Conservation (phyloP, 2,888 invertebrate genomes). For the Euplexia lucipara region DNA sequence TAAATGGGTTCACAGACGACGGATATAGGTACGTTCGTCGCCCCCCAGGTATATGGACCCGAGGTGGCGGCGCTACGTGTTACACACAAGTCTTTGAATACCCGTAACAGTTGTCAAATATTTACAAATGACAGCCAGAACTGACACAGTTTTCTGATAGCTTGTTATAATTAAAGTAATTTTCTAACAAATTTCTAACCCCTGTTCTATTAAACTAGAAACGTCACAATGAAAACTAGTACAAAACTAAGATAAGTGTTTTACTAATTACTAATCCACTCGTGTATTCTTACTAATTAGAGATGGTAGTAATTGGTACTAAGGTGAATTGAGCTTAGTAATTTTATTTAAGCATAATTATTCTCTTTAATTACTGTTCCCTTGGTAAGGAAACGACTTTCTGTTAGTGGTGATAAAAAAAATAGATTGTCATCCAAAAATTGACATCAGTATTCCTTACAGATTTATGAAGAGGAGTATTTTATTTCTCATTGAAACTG, state of each 20-base stretch:
- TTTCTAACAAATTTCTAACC: slow-evolving; percentile 3
- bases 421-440: too few relatives aligned
- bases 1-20: too few relatives aligned
- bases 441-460: too few relatives aligned
- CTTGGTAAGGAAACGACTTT: slow-evolving; percentile 16
- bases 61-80: too few relatives aligned
- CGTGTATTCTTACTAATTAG: slow-evolving; percentile 45
- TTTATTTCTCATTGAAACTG: too few relatives aligned
- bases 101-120: neutral
- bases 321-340: slow-evolving; percentile 8
- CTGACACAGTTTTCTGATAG: too few relatives aligned
- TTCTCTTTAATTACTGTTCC: slow-evolving; percentile 13
- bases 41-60: too few relatives aligned
- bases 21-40: too few relatives aligned
- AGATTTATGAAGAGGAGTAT: too few relatives aligned
- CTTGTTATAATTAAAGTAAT: neutral
- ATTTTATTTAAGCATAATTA: slow-evolving; percentile 46
- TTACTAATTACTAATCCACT: slow-evolving; percentile 45
- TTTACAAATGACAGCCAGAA: too few relatives aligned
- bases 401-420: too few relatives aligned
- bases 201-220: slow-evolving; percentile 23
- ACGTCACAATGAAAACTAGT: slow-evolving; percentile 32
- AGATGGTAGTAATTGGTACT: slow-evolving; percentile 36
- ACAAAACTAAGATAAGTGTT: slow-evolving; percentile 40
- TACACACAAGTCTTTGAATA: too few relatives aligned